Evolutionary conservation across 2,888 invertebrate species (phyloP).

Genomic region (Anagyrus pseudococci): DNA sequence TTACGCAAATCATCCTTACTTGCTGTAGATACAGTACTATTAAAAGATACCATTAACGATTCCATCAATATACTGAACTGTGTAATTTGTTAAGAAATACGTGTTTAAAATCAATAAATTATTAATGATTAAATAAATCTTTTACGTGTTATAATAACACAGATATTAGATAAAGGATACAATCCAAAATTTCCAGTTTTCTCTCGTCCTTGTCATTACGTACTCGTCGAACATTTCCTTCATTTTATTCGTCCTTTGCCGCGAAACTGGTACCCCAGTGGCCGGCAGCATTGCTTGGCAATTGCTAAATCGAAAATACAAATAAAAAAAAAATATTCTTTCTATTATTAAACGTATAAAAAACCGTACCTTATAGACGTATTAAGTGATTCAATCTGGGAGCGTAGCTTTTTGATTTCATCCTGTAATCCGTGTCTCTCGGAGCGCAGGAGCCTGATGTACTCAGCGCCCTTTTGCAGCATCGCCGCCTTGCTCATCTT

Average conservation of each 20-base stretch:
- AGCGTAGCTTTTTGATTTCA: constrained; percentile 85
- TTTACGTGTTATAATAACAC: neutral
- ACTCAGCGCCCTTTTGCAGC: constrained; percentile 96
- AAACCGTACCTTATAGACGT: constrained; percentile 80
- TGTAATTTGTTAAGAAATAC: constrained; percentile 44
- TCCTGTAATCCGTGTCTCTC: constrained; percentile 88
- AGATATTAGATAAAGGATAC: constrained; percentile 73
- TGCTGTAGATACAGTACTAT: constrained; percentile 88
- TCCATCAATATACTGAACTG: constrained; percentile 93
- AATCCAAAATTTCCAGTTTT: constrained; percentile 99
- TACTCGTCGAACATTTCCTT: constrained; percentile 94
- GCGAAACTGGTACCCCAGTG: constrained; percentile 91
- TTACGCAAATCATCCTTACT: constrained; percentile 91
- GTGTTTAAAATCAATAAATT: constrained; percentile 9
- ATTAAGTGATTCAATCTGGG: constrained; percentile 90
- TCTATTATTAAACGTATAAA: neutral
- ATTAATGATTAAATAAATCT: neutral
- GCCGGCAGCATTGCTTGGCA: constrained; percentile 95
- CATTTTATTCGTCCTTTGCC: constrained; percentile 88
- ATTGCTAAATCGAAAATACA: constrained; percentile 67
- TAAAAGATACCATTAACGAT: constrained; percentile 89
- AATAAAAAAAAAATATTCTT: neutral
- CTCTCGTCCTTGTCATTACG: constrained; percentile 82
- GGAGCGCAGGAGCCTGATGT: constrained; percentile 85
- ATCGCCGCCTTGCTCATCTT: constrained; percentile 96